phyloP scores from a whole-genome alignment of 1,140 invertebrate species.

The Microplitis mediator region DNA sequence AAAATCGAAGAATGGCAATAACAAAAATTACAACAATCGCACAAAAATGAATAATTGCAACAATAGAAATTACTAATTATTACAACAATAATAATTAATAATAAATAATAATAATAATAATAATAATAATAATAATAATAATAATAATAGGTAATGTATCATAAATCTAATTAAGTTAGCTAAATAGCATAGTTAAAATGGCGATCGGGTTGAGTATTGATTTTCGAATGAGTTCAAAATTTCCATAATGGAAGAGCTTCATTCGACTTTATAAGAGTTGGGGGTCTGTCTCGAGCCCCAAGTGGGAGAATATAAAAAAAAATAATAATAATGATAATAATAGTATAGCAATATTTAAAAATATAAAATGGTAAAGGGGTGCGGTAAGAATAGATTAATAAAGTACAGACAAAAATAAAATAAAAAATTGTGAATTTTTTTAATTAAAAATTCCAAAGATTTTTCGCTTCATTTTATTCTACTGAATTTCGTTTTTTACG shows the following conservation, averaged over 20 bases:
- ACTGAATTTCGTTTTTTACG: too few relatives aligned
- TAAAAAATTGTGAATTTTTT: not conserved
- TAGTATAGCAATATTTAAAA: not conserved
- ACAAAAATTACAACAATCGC: too few relatives aligned
- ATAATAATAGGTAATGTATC: not conserved
- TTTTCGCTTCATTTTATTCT: too few relatives aligned
- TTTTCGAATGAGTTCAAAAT: slow-evolving; percentile 62
- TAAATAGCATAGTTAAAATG: not conserved
- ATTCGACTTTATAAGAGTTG: slow-evolving; percentile 7
- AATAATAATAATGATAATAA: too few relatives aligned
- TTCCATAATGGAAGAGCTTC: slow-evolving; percentile 53
- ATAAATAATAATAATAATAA: too few relatives aligned
- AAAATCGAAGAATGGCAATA: too few relatives aligned
- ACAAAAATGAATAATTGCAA: too few relatives aligned
- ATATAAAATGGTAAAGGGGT: not conserved
- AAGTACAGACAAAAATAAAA: not conserved
- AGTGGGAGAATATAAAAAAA: not conserved
- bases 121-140: too few relatives aligned
- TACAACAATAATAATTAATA: too few relatives aligned
- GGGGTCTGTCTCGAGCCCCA: not conserved
- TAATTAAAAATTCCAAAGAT: not conserved
- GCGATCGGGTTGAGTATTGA: slow-evolving; percentile 52
- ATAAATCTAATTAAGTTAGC: not conserved
- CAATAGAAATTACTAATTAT: too few relatives aligned
- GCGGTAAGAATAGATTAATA: not conserved